Conservation (phyloP, 2,113 vertebrate genomes). For the Chiloscyllium plagiosum region DNA sequence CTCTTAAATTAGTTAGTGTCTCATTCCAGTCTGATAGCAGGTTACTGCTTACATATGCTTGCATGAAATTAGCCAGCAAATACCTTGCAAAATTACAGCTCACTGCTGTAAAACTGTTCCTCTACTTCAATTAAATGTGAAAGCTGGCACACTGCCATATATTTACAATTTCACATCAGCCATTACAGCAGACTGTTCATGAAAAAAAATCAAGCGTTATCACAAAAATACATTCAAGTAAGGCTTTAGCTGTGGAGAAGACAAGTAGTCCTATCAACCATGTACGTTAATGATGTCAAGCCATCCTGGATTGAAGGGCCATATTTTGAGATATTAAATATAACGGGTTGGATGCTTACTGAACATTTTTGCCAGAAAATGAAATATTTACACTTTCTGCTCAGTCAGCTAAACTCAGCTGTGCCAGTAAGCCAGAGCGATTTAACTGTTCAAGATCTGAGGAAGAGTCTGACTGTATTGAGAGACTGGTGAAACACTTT, state of each 20-base stretch:
- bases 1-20: not conserved
- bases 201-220: not conserved
- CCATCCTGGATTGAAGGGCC: not conserved
- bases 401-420: not conserved
- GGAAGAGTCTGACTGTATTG: too few relatives aligned
- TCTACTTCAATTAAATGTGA: not conserved
- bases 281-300: not conserved
- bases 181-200: not conserved
- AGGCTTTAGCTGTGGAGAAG: not conserved
- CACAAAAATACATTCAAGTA: slow-evolving; percentile 10
- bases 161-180: not conserved
- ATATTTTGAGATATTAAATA: slow-evolving; percentile 2
- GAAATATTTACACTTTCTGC: not conserved
- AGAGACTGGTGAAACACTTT: not conserved
- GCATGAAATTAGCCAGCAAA: not conserved
- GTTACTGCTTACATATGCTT: not conserved
- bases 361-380: not conserved
- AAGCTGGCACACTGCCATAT: not conserved
- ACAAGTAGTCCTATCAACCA: not conserved
- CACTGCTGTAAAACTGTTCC: not conserved
- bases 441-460: too few relatives aligned
- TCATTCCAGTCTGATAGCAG: not conserved
- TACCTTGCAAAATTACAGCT: not conserved
- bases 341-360: not conserved
- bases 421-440: too few relatives aligned